These are phyloP conservation scores for Botia almorhae DNA, from an alignment of 2,797 vertebrate genomes.

Conservation along the genomic window DNA sequence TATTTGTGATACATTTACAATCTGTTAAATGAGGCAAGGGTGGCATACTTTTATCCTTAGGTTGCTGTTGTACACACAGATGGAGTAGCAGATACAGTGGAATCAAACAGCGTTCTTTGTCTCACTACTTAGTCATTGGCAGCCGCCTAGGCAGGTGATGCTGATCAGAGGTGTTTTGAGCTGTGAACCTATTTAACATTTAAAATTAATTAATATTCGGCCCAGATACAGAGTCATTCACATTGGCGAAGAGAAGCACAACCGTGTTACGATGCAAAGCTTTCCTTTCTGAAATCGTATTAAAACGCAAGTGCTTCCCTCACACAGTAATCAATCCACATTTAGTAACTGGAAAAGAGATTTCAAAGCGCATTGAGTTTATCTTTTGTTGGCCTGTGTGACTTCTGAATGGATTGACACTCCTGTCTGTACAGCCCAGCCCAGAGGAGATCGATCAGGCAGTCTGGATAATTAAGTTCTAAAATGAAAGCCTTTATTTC, in stretches of 20 bases:
- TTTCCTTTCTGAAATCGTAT: constrained; percentile 27
- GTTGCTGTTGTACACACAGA: constrained; percentile 20
- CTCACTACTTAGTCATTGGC: constrained; percentile 7
- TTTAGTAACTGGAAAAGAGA: constrained; percentile 30
- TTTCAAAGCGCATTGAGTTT: constrained; percentile 30
- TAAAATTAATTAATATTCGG: too few relatives aligned
- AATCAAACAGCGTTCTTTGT: background rate
- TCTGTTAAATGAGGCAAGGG: background rate
- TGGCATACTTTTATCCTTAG: background rate
- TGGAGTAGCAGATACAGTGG: background rate
- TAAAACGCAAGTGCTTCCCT: constrained; percentile 26
- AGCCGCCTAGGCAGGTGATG: too few relatives aligned
- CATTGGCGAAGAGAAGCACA: background rate
- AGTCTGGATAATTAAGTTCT: constrained; percentile 55
- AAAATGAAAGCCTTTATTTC: constrained; percentile 56
- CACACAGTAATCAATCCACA: constrained; percentile 39
- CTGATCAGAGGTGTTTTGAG: too few relatives aligned
- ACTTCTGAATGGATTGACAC: constrained; percentile 43
- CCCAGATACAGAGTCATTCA: background rate
- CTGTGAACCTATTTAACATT: too few relatives aligned
- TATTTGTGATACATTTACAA: background rate
- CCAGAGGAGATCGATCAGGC: constrained; percentile 50
- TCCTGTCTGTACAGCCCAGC: constrained; percentile 38
- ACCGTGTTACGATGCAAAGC: constrained; percentile 1
- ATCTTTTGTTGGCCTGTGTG: constrained; percentile 39